Conservation (phyloP, 2,113 vertebrate genomes). For the Zosterops japonicus region DNA sequence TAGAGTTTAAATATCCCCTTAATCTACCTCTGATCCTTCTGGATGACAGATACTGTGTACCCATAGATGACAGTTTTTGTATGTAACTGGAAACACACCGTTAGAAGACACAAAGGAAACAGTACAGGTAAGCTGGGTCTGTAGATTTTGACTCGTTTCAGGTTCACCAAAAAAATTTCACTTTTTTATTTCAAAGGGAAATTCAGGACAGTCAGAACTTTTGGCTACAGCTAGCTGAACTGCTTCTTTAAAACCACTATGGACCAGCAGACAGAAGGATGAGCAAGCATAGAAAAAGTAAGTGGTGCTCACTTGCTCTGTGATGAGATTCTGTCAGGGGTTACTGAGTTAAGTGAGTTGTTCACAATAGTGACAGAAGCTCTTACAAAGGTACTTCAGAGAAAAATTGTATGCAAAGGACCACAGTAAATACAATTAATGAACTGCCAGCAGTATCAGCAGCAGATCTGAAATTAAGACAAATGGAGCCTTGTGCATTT, state of each 20-base stretch:
- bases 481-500: constrained; percentile 43
- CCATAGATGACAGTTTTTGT: not conserved
- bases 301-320: constrained; percentile 18
- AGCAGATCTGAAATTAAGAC: constrained; percentile 58
- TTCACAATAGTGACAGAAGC: constrained; percentile 61
- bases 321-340: constrained; percentile 26
- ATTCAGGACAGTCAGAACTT: not conserved
- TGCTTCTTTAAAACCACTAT: not conserved
- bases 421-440: constrained; percentile 50
- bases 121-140: not conserved
- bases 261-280: not conserved
- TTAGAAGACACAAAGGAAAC: not conserved
- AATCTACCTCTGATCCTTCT: not conserved
- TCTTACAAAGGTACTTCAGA: constrained; percentile 64
- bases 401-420: constrained; percentile 67
- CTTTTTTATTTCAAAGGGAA: not conserved
- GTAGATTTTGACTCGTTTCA: not conserved
- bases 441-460: constrained; percentile 64
- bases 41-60: not conserved
- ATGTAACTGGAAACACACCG: not conserved
- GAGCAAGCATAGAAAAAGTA: constrained; percentile 17
- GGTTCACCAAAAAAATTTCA: not conserved
- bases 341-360: constrained; percentile 57
- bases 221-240: not conserved
- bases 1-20: not conserved